phyloP scores from a whole-genome alignment of 2,888 invertebrate species.

The Drosophila longiperda region DNA sequence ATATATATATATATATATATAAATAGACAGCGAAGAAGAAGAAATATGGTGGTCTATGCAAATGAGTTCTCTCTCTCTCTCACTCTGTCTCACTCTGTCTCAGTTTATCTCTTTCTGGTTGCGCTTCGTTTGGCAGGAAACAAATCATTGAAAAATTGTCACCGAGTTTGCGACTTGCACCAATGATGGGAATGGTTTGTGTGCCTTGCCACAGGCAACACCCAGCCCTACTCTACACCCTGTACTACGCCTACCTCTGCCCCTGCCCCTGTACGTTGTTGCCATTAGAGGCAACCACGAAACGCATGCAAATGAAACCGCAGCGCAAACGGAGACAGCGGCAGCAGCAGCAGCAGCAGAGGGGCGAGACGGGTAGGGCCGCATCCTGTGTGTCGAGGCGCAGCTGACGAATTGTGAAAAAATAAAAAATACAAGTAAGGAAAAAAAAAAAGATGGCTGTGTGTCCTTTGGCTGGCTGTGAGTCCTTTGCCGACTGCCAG shows the following conservation, averaged over 20 bases:
- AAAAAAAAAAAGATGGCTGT: slow-evolving; percentile 41
- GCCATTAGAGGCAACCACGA: slow-evolving; percentile 75
- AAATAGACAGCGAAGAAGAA: not conserved
- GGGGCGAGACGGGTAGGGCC: slow-evolving; percentile 4
- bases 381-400: slow-evolving; percentile 60
- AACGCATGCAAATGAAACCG: slow-evolving; percentile 80
- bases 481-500: slow-evolving; percentile 29
- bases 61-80: slow-evolving; percentile 53
- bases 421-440: slow-evolving; percentile 63
- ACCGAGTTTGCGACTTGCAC: slow-evolving; percentile 72
- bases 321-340: slow-evolving; percentile 39
- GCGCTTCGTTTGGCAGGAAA: slow-evolving; percentile 42
- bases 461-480: slow-evolving; percentile 2
- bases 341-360: slow-evolving; percentile 8
- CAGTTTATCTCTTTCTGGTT: slow-evolving; percentile 26
- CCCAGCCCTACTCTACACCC: not conserved
- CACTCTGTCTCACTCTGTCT: not conserved
- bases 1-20: not conserved
- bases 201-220: not conserved
- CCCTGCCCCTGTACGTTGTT: no score
- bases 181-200: not conserved
- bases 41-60: slow-evolving; percentile 80
- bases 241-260: slow-evolving; percentile 12
- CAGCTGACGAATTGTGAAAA: slow-evolving; percentile 82
- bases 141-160: slow-evolving; percentile 84